A percentile compares a stretch with the other conserved stretches of the same genome.
Evolutionary conservation across 2,888 invertebrate species (phyloP).

Genomic region (Drosophila emarginata): DNA sequence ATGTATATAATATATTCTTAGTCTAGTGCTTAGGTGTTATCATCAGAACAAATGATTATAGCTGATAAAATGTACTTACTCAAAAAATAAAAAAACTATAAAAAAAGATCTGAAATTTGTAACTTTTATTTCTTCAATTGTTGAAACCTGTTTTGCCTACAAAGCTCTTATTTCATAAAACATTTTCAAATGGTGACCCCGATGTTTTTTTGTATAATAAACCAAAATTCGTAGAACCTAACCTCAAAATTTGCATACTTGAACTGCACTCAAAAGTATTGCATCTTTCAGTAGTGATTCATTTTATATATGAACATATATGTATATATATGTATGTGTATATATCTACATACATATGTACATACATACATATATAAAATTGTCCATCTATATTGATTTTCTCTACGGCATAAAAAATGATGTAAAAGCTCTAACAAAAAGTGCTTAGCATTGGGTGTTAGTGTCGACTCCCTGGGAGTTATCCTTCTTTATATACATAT

Average conservation of each 20-base stretch:
- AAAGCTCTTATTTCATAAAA: not conserved
- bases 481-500: constrained; percentile 20
- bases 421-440: constrained; percentile 52
- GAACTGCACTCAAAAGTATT: constrained; percentile 6
- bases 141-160: not conserved
- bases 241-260: constrained; percentile 1
- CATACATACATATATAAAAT: constrained; percentile 28
- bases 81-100: no score
- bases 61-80: not conserved
- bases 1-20: not conserved
- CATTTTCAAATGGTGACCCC: not conserved
- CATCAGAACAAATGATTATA: not conserved
- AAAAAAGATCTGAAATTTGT: not conserved
- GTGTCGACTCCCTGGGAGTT: constrained; percentile 31
- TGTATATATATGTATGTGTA: not conserved
- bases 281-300: constrained; percentile 22
- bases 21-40: not conserved
- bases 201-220: not conserved
- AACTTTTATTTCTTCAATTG: not conserved
- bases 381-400: constrained; percentile 72
- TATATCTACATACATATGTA: constrained; percentile 7
- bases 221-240: not conserved
- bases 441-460: constrained; percentile 29
- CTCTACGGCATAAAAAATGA: constrained; percentile 55
- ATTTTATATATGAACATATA: not conserved